A percentile compares a stretch with the other conserved stretches of the same genome.
These are phyloP conservation scores for Chrysocyon brachyurus DNA, from an alignment of 2,797 vertebrate species.

Conservation along the genomic window DNA sequence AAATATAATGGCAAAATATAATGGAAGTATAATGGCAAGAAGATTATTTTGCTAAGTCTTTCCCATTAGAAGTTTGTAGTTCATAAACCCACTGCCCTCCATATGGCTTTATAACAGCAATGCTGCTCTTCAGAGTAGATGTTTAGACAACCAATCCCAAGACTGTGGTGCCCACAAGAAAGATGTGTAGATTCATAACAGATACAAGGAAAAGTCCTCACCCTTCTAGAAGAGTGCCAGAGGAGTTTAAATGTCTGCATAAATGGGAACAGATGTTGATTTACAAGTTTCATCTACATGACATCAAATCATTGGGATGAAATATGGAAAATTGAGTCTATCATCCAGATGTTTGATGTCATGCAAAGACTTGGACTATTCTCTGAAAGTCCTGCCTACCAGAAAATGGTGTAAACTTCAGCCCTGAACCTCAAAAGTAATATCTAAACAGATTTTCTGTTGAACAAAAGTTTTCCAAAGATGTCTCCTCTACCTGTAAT, in stretches of 20 bases:
- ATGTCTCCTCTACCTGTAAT: background rate
- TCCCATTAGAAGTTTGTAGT: background rate
- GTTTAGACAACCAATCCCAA: conserved; percentile 13
- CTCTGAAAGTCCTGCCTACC: background rate
- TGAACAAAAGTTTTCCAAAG: background rate
- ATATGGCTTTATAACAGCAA: background rate
- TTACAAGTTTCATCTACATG: conserved; percentile 67
- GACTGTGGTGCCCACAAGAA: conserved; percentile 37
- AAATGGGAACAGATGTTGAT: conserved; percentile 74
- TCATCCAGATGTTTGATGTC: conserved; percentile 58
- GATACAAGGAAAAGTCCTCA: conserved; percentile 36
- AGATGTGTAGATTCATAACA: conserved; percentile 53
- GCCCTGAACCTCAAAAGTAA: background rate
- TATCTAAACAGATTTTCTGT: background rate
- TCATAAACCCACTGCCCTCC: background rate
- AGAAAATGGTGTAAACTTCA: conserved; percentile 33
- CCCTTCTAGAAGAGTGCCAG: conserved; percentile 26
- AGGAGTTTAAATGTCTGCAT: conserved; percentile 57
- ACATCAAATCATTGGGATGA: conserved; percentile 66
- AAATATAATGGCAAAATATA: background rate
- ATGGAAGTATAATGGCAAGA: background rate
- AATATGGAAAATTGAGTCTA: conserved; percentile 63
- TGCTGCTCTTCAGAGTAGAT: background rate
- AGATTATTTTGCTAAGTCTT: background rate
- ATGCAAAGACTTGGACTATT: conserved; percentile 8